Percentiles rank a stretch among this genome's conserved stretches.
Evolutionary conservation across 92 coral and sea anemone species (phyloP).

Genomic region (Micromussa lordhowensis): DNA sequence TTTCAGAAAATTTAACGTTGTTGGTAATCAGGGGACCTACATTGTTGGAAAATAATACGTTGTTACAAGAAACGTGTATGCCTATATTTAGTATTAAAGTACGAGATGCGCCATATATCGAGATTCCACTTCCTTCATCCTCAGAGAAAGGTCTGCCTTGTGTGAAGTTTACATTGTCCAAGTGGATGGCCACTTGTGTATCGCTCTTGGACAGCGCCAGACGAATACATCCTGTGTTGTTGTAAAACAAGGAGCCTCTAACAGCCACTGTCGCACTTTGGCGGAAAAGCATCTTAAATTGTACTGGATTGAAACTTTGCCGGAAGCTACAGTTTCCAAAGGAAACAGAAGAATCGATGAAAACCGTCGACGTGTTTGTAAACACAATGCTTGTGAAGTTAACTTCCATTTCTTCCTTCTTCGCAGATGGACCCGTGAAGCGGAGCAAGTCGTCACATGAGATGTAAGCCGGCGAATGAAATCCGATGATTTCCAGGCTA

Average conservation of each 20-base stretch:
- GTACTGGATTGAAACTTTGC: not conserved
- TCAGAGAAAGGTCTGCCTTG: not conserved
- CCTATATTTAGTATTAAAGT: not conserved
- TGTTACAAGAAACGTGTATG: not conserved
- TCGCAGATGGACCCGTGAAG: not conserved
- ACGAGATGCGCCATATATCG: not conserved
- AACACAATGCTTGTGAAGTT: constrained; percentile 8
- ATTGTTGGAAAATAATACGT: constrained; percentile 8
- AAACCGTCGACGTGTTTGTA: constrained; percentile 12
- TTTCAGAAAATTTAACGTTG: not conserved
- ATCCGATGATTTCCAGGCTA: not conserved
- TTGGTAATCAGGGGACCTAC: constrained; percentile 18
- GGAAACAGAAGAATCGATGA: constrained; percentile 13
- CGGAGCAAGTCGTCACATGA: not conserved
- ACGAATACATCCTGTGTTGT: constrained; percentile 24
- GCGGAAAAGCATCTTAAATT: not conserved
- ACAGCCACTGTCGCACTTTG: constrained; percentile 1
- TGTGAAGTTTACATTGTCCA: not conserved
- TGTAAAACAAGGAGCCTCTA: not conserved
- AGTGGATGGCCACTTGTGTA: not conserved
- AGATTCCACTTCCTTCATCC: constrained; percentile 20
- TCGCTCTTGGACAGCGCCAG: not conserved
- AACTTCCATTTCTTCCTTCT: not conserved
- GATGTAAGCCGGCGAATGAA: not conserved
- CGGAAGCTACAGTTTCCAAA: constrained; percentile 25